These are phyloP conservation scores for Spheniscus mendiculus DNA, from an alignment of 2,113 vertebrate genomes.

Conservation along the genomic window DNA sequence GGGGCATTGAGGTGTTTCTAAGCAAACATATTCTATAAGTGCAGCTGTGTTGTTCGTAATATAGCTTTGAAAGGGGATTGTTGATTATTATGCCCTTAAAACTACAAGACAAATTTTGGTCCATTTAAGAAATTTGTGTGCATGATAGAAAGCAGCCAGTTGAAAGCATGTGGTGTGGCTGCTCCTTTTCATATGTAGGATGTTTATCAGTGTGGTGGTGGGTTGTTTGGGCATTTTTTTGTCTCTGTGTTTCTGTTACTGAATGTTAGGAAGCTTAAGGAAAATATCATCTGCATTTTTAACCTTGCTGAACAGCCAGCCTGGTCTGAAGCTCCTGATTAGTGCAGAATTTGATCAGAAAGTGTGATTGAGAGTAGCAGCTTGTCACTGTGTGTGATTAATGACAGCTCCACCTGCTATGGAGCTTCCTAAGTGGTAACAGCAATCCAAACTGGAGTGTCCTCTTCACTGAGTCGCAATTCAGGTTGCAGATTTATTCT, in stretches of 20 bases:
- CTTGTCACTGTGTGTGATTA: conserved; percentile 63
- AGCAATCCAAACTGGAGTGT: conserved; percentile 35
- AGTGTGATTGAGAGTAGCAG: conserved; percentile 51
- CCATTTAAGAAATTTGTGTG: background rate
- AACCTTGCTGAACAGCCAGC: conserved; percentile 60
- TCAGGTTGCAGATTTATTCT: conserved; percentile 47
- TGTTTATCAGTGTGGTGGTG: background rate
- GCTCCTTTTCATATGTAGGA: background rate
- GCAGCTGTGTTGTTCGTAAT: background rate
- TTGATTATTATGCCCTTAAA: background rate
- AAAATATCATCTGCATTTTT: conserved; percentile 50
- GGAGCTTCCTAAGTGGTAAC: conserved; percentile 19
- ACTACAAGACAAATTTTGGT: background rate
- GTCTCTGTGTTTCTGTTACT: background rate
- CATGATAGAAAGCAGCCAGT: background rate
- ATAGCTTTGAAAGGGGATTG: background rate
- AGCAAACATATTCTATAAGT: background rate
- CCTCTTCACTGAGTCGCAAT: background rate
- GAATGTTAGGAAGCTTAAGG: background rate
- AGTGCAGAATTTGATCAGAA: conserved; percentile 71
- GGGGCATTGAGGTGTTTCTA: background rate
- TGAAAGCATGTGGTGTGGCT: background rate
- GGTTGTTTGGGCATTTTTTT: background rate
- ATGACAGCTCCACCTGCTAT: conserved; percentile 66
- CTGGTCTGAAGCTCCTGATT: conserved; percentile 60